phyloP scores from a whole-genome alignment of 35 echinoderm and acorn worm species.

The Anneissia japonica region DNA sequence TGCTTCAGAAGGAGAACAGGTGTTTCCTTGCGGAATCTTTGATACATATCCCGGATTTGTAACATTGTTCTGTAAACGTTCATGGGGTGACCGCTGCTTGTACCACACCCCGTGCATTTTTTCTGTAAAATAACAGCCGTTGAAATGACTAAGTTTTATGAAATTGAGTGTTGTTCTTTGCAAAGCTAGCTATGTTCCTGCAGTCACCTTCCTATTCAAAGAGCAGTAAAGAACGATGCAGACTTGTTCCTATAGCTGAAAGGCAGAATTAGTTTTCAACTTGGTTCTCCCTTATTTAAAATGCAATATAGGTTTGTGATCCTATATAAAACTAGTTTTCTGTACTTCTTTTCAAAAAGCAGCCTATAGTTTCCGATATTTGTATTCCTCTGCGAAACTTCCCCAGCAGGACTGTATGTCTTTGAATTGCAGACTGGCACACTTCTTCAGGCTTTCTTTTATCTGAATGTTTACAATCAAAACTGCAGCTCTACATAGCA shows the following conservation, averaged over 20 bases:
- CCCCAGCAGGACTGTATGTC: no score
- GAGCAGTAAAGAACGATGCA: no score
- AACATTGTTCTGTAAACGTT: conserved; percentile 32
- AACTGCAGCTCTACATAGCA: background rate
- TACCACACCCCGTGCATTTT: background rate
- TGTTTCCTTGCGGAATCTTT: conserved; percentile 49
- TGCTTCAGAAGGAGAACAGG: conserved; percentile 67
- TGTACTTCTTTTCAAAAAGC: no score
- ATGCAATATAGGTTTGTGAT: no score
- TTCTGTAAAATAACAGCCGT: background rate
- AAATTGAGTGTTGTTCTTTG: background rate
- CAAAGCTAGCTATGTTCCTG: background rate
- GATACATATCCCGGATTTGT: conserved; percentile 89
- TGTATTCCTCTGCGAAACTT: no score
- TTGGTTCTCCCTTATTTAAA: no score
- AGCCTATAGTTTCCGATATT: no score
- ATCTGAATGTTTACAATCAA: background rate
- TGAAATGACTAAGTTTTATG: background rate
- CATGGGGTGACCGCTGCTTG: background rate
- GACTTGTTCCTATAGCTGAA: no score
- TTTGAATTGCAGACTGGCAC: no score
- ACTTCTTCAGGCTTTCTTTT: no score
- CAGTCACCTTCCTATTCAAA: no score
- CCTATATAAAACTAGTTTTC: no score
- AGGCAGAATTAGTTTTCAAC: background rate